Evolutionary conservation across 2,888 invertebrate genomes (phyloP).

Genomic region (Athalia circularis): DNA sequence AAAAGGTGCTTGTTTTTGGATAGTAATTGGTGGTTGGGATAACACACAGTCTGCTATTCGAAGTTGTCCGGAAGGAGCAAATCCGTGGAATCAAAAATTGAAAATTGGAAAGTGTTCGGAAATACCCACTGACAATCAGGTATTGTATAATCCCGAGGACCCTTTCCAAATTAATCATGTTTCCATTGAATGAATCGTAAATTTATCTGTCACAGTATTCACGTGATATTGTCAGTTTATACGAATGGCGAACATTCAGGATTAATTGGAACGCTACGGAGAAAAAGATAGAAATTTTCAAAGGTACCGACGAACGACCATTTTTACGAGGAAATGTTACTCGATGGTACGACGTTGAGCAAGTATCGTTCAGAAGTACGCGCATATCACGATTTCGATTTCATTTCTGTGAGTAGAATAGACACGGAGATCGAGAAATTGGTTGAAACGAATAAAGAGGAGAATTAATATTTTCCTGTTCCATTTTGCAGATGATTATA

Average conservation of each 20-base stretch:
- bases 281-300: neutral
- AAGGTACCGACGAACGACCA: conserved; percentile 37
- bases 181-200: neutral
- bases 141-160: too few species aligned
- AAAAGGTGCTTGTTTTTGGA: conserved; percentile 63
- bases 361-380: conserved; percentile 49
- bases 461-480: too few species aligned
- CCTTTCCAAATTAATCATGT: neutral
- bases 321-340: neutral
- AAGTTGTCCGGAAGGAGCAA: conserved; percentile 57
- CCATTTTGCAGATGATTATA: conserved; percentile 53
- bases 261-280: neutral
- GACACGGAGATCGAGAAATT: conserved; percentile 2
- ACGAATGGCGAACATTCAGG: conserved; percentile 18
- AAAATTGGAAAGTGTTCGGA: too few species aligned
- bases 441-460: neutral
- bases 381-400: conserved; percentile 51
- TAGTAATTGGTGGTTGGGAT: conserved; percentile 62
- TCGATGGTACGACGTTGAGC: conserved; percentile 17
- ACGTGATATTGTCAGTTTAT: neutral
- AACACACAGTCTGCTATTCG: conserved; percentile 59
- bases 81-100: conserved; percentile 21
- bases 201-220: conserved; percentile 46
- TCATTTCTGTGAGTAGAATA: conserved; percentile 58
- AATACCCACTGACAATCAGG: too few species aligned